Evolutionary conservation across 2,797 vertebrate genomes (phyloP).

Genomic region (Sebastes oblongus): DNA sequence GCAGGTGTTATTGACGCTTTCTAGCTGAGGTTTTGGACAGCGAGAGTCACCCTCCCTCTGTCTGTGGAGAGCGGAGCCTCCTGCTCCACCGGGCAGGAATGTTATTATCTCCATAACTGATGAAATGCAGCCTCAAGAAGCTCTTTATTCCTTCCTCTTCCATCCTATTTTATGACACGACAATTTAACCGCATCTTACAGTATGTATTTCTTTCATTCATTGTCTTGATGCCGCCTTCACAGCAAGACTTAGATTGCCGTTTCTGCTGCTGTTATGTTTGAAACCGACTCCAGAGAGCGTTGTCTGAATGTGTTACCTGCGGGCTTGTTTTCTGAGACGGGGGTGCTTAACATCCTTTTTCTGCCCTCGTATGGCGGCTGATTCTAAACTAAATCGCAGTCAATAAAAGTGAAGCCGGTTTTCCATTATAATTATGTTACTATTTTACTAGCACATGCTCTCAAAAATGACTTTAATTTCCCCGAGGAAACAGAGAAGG

Average conservation of each 20-base stretch:
- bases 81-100: constrained; percentile 28
- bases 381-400: constrained; percentile 29
- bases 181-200: constrained; percentile 27
- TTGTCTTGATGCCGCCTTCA: constrained; percentile 30
- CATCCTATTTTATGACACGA: constrained; percentile 47
- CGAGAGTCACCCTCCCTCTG: neutral
- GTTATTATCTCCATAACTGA: constrained; percentile 60
- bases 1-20: constrained; percentile 25
- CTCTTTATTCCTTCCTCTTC: constrained; percentile 22
- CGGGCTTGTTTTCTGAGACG: constrained; percentile 32
- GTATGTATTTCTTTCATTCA: constrained; percentile 32
- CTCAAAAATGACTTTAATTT: constrained; percentile 30
- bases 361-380: neutral
- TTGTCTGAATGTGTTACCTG: constrained; percentile 40
- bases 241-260: constrained; percentile 23
- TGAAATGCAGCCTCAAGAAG: constrained; percentile 43
- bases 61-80: constrained; percentile 4
- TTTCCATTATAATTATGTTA: constrained; percentile 24
- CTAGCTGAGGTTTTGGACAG: constrained; percentile 2
- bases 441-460: constrained; percentile 24
- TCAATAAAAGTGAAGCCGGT: constrained; percentile 27
- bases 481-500: constrained; percentile 12
- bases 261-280: constrained; percentile 39
- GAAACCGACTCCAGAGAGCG: constrained; percentile 23
- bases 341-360: constrained; percentile 15